phyloP scores from a whole-genome alignment of 2,797 vertebrate genomes.

The Phalanger gymnotis region DNA sequence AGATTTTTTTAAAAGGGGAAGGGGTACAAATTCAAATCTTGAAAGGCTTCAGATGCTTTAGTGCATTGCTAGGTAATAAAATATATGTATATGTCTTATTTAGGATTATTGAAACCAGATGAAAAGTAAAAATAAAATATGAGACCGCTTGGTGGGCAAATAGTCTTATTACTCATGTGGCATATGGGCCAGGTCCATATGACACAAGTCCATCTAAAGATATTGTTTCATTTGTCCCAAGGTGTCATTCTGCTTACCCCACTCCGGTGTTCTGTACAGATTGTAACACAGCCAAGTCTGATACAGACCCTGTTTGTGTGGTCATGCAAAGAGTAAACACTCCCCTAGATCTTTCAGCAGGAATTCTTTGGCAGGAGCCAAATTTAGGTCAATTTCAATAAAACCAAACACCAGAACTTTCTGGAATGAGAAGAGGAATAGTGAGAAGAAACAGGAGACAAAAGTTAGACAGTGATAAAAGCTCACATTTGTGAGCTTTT shows the following conservation, averaged over 20 bases:
- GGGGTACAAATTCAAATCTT: slow-evolving; percentile 40
- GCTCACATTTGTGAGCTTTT: neutral
- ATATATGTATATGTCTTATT: slow-evolving; percentile 51
- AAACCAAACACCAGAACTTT: slow-evolving; percentile 36
- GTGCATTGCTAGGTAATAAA: slow-evolving; percentile 36
- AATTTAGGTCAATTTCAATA: slow-evolving; percentile 18
- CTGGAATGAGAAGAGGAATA: neutral
- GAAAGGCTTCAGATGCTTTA: slow-evolving; percentile 2
- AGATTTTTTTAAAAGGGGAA: neutral
- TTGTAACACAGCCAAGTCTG: slow-evolving; percentile 15
- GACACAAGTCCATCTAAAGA: neutral
- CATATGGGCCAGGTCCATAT: neutral
- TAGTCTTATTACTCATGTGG: slow-evolving; percentile 30
- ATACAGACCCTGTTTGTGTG: neutral
- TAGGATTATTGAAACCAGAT: slow-evolving; percentile 79
- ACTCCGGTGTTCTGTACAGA: slow-evolving; percentile 1
- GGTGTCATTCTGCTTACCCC: slow-evolving; percentile 6
- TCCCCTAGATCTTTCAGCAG: neutral
- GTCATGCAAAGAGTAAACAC: neutral
- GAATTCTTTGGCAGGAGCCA: slow-evolving; percentile 35
- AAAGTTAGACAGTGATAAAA: neutral
- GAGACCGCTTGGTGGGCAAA: slow-evolving; percentile 17
- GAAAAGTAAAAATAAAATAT: slow-evolving; percentile 76
- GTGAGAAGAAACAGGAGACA: neutral
- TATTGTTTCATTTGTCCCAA: slow-evolving; percentile 24